These are phyloP conservation scores for Daubentonia madagascariensis DNA, from an alignment of 2,113 vertebrate species.

Conservation along the genomic window DNA sequence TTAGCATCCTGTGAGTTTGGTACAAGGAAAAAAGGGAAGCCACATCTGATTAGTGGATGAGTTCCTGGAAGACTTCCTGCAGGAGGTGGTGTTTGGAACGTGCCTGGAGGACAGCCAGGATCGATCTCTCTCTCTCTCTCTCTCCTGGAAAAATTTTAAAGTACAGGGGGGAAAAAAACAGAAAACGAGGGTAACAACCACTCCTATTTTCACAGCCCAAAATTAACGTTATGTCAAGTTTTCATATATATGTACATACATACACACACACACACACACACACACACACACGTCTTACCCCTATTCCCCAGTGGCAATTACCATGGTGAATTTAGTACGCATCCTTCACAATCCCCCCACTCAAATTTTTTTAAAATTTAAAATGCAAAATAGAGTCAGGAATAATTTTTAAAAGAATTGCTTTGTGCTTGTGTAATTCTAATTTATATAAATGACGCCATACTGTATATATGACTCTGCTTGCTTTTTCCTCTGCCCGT, in stretches of 20 bases:
- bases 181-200: slow-evolving; percentile 9
- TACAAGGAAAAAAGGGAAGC: background rate
- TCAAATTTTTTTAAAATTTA: background rate
- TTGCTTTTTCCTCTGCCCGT: background rate
- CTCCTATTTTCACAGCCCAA: background rate
- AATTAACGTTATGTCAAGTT: background rate
- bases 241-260: background rate
- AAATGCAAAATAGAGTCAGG: background rate
- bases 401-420: background rate
- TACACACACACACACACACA: background rate
- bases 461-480: accelerated
- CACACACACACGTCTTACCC: background rate
- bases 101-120: background rate
- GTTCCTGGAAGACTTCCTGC: slow-evolving; percentile 2
- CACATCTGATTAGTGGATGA: background rate
- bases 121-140: background rate
- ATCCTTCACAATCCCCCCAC: background rate
- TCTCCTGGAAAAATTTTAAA: background rate
- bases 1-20: background rate
- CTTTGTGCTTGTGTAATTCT: background rate
- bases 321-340: background rate
- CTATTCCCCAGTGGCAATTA: background rate
- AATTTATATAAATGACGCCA: background rate
- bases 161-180: background rate
- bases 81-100: background rate